A percentile compares a stretch with the other conserved stretches of the same genome.
Evolutionary conservation across 2,888 invertebrate genomes (phyloP).

Genomic region (Asteroscopus sphinx): DNA sequence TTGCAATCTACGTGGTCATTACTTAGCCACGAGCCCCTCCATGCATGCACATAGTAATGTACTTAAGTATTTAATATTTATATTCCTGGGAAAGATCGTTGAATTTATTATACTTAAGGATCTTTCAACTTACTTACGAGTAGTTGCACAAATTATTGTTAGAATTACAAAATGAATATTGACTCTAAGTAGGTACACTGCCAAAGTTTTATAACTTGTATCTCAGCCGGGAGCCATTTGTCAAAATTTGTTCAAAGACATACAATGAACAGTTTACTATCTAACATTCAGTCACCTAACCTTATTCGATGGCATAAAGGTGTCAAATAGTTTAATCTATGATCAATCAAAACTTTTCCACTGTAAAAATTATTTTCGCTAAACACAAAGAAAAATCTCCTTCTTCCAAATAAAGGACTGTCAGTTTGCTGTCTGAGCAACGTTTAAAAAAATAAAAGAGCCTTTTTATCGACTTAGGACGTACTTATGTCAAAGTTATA

Average conservation of each 20-base stretch:
- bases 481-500: conserved; percentile 33
- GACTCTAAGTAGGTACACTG: conserved; percentile 46
- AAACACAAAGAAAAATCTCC: conserved; percentile 36
- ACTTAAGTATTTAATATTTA: conserved; percentile 17
- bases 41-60: too few species aligned
- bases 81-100: conserved; percentile 7
- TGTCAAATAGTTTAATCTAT: conserved; percentile 52
- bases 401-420: conserved; percentile 46
- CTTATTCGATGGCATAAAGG: conserved; percentile 38
- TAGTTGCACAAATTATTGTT: conserved; percentile 37
- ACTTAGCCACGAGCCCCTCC: too few species aligned
- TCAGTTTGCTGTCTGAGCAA: conserved; percentile 44
- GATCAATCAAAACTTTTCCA: conserved; percentile 46
- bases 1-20: too few species aligned
- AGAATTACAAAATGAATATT: conserved; percentile 63
- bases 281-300: conserved; percentile 32
- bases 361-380: conserved; percentile 35
- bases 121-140: conserved; percentile 15
- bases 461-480: conserved; percentile 37
- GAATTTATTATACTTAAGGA: conserved; percentile 16
- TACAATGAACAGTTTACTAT: conserved; percentile 59
- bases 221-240: conserved; percentile 59
- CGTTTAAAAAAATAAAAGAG: conserved; percentile 41
- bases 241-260: conserved; percentile 63
- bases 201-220: conserved; percentile 63